A percentile compares a stretch with the other conserved stretches of the same genome.
Evolutionary conservation across 2,888 invertebrate genomes (phyloP).

Genomic region (Mechanitis messenoides): DNA sequence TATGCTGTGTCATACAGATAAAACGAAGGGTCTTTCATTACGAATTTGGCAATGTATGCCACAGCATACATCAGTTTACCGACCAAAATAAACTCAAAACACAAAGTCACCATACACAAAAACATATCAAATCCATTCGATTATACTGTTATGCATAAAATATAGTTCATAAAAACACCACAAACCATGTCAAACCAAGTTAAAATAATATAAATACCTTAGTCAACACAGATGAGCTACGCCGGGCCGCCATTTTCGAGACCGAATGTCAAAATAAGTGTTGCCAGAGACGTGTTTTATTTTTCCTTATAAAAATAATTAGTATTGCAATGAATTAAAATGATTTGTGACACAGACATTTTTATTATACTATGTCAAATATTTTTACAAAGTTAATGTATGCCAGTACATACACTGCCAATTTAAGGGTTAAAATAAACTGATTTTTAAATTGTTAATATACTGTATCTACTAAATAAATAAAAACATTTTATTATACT

Average conservation of each 20-base stretch:
- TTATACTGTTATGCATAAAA: constrained; percentile 20
- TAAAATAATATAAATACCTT: constrained; percentile 21
- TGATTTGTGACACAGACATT: too few species aligned
- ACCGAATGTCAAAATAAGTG: constrained; percentile 15
- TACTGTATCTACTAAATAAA: too few species aligned
- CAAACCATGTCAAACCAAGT: constrained; percentile 15
- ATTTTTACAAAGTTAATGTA: too few species aligned
- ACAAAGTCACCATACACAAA: constrained; percentile 14
- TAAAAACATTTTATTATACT: too few species aligned
- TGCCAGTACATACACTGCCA: too few species aligned
- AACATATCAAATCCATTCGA: constrained; percentile 20
- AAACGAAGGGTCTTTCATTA: too few species aligned
- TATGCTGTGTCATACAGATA: constrained; percentile 11
- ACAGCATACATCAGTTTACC: constrained; percentile 13
- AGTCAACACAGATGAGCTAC: constrained; percentile 17
- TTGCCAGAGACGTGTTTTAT: constrained; percentile 14
- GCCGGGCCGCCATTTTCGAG: constrained; percentile 21
- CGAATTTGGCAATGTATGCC: too few species aligned
- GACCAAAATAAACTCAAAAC: constrained; percentile 15
- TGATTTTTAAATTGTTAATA: too few species aligned
- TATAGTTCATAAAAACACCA: constrained; percentile 17
- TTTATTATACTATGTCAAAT: too few species aligned
- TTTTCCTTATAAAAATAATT: not conserved
- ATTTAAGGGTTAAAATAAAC: too few species aligned
- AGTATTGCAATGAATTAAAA: too few species aligned